phyloP scores from a whole-genome alignment of 2,888 invertebrate species.

The Eilema depressum region DNA sequence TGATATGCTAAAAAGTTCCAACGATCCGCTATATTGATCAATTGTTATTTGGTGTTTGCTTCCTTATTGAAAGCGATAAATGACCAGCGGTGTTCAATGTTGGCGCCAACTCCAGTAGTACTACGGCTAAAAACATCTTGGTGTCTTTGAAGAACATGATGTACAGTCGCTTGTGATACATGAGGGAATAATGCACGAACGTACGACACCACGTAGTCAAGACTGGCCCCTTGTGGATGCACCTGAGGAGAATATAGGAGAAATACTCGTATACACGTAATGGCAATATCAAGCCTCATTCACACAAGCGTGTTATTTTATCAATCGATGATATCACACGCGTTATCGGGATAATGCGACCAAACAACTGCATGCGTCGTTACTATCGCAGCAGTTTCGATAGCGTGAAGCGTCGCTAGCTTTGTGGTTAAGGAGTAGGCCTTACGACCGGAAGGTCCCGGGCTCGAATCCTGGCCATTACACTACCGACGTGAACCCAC shows the following conservation, averaged over 20 bases:
- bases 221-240: conserved; percentile 96
- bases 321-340: no score
- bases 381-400: no score
- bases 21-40: neutral
- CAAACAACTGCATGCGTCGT: no score
- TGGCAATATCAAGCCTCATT: neutral
- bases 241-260: conserved; percentile 83
- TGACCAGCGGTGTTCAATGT: conserved; percentile 95
- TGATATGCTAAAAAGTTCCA: neutral
- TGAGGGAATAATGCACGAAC: conserved; percentile 92
- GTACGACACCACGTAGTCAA: conserved; percentile 96
- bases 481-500: no score
- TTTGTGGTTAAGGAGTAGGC: no score
- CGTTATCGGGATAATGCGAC: no score
- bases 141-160: conserved; percentile 92
- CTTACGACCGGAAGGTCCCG: no score
- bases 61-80: conserved; percentile 90
- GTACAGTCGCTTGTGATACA: conserved; percentile 91
- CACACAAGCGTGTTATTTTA: no score
- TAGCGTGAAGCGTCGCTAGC: no score
- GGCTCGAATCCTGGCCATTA: no score
- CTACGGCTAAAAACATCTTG: conserved; percentile 93
- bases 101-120: conserved; percentile 93
- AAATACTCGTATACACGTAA: neutral
- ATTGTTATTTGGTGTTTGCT: conserved; percentile 25